phyloP scores from a whole-genome alignment of 2,797 vertebrate genomes.

The Rousettus madagascariensis region DNA sequence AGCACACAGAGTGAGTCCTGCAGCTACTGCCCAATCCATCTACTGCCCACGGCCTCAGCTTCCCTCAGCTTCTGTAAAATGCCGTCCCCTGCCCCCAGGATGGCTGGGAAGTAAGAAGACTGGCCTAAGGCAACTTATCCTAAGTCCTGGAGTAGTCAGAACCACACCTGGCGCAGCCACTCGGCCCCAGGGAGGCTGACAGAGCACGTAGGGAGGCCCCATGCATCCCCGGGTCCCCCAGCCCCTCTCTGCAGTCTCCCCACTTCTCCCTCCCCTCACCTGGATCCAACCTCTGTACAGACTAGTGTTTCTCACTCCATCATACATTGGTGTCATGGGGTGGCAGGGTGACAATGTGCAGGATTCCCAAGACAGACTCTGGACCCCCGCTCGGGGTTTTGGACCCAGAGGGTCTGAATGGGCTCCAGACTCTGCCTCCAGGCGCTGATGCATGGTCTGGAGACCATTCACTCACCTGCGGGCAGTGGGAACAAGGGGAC shows the following conservation, averaged over 20 bases:
- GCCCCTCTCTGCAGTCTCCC: not conserved
- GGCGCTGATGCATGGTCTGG: not conserved
- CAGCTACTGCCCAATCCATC: not conserved
- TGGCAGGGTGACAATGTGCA: not conserved
- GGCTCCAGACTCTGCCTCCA: not conserved
- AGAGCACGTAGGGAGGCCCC: not conserved
- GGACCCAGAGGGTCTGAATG: not conserved
- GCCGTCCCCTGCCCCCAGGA: not conserved
- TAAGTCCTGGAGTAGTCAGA: not conserved
- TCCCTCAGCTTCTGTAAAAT: not conserved
- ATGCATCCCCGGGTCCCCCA: not conserved
- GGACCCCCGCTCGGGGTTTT: not conserved
- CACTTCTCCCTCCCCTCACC: no score
- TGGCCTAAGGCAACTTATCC: not conserved
- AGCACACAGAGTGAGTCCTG: rapidly evolving
- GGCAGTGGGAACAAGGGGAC: not conserved
- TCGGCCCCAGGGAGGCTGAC: not conserved
- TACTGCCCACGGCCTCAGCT: not conserved
- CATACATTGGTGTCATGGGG: not conserved
- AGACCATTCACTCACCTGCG: not conserved
- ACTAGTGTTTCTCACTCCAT: not conserved
- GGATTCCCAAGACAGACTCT: not conserved
- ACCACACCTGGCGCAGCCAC: not conserved
- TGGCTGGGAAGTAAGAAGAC: not conserved
- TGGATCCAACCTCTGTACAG: not conserved